Conservation (phyloP, 2,797 vertebrate species). For the Helarctos malayanus region DNA sequence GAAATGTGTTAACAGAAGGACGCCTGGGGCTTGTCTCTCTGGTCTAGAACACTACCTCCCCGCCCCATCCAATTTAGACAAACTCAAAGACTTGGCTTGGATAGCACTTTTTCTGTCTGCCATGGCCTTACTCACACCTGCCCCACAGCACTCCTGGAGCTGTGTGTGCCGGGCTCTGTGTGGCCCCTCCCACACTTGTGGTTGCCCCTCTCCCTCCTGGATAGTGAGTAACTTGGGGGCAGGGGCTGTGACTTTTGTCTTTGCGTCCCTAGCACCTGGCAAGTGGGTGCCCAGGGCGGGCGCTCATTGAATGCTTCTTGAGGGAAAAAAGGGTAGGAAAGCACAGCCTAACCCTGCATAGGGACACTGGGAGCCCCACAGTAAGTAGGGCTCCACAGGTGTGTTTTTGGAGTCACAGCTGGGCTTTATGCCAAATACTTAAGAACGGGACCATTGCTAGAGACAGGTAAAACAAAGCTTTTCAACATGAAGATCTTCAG, state of each 20-base stretch:
- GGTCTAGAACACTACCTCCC: neutral
- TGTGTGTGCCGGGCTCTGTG: neutral
- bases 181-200: neutral
- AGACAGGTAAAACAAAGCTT: neutral
- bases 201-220: neutral
- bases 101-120: neutral
- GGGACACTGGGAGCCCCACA: neutral
- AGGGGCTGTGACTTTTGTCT: neutral
- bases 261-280: neutral
- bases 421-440: neutral
- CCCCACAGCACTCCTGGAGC: neutral
- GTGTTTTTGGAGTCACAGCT: neutral
- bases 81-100: neutral
- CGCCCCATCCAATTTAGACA: neutral
- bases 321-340: neutral
- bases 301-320: neutral
- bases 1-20: neutral
- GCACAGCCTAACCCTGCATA: rapidly evolving
- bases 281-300: neutral
- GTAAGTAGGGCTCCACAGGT: neutral
- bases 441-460: neutral
- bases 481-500: neutral
- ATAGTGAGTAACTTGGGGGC: neutral
- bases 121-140: neutral
- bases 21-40: neutral